Percentiles rank a stretch among this genome's conserved stretches.
Evolutionary conservation across 2,888 invertebrate genomes (phyloP).

Genomic region (Acleris emargana): DNA sequence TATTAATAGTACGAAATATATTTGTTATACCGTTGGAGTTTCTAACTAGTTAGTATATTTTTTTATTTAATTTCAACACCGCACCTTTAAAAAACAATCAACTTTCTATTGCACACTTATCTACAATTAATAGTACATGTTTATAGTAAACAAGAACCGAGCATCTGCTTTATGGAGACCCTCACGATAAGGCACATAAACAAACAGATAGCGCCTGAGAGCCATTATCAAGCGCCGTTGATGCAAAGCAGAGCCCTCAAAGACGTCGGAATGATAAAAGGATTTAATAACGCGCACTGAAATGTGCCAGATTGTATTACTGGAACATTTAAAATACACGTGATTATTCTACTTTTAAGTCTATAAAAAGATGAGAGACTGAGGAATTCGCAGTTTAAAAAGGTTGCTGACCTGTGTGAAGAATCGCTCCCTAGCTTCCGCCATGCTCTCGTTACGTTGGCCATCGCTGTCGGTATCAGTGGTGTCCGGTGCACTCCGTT

Average conservation of each 20-base stretch:
- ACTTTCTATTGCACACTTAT: not conserved
- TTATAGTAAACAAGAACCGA: slow-evolving; percentile 26
- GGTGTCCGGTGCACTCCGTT: slow-evolving; percentile 41
- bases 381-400: slow-evolving; percentile 2
- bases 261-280: slow-evolving; percentile 60
- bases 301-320: slow-evolving; percentile 34
- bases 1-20: too few relatives aligned
- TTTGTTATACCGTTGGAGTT: too few relatives aligned
- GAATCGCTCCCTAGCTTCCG: slow-evolving; percentile 75
- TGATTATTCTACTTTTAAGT: slow-evolving; percentile 15
- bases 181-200: slow-evolving; percentile 44
- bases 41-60: too few relatives aligned
- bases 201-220: slow-evolving; percentile 59
- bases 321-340: slow-evolving; percentile 39
- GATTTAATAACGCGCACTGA: slow-evolving; percentile 48
- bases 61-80: too few relatives aligned
- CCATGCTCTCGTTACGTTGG: slow-evolving; percentile 67
- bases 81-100: not conserved
- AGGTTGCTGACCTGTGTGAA: slow-evolving; percentile 69
- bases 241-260: slow-evolving; percentile 66
- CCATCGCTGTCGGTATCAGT: slow-evolving; percentile 52
- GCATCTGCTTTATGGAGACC: slow-evolving; percentile 36
- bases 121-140: slow-evolving; percentile 1
- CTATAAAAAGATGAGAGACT: slow-evolving; percentile 7
- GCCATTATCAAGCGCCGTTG: slow-evolving; percentile 60